phyloP scores from a whole-genome alignment of 2,797 vertebrate genomes.

The Masticophis lateralis region DNA sequence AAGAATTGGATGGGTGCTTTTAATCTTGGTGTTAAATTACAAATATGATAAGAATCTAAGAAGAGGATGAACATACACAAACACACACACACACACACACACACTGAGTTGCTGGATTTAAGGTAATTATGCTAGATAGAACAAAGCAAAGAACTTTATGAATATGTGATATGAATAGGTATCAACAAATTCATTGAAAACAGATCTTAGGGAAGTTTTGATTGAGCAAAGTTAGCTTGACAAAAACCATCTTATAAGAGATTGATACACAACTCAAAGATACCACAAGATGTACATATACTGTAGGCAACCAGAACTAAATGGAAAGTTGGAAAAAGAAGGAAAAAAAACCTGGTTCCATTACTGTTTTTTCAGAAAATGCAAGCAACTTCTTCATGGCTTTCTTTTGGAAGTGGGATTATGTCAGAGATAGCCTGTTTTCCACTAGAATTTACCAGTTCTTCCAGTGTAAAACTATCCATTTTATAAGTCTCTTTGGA shows the following conservation, averaged over 20 bases:
- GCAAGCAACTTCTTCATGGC: neutral
- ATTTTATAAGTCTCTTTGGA: neutral
- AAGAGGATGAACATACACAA: neutral
- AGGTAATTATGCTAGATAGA: neutral
- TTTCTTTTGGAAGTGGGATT: neutral
- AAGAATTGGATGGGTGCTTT: neutral
- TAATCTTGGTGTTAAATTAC: neutral
- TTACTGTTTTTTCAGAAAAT: neutral
- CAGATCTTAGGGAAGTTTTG: neutral
- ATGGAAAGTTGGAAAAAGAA: neutral
- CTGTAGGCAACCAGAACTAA: neutral
- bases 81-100: neutral
- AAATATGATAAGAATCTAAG: neutral
- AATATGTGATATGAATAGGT: no score
- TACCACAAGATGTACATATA: neutral
- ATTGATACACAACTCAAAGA: neutral
- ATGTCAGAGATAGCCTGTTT: neutral
- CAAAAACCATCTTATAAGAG: neutral
- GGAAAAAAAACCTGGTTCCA: neutral
- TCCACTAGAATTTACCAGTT: neutral
- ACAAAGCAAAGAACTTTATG: neutral
- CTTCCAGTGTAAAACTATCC: neutral
- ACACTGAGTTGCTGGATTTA: neutral
- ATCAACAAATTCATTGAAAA: neutral
- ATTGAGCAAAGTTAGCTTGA: neutral